phyloP scores from a whole-genome alignment of 1,140 invertebrate species.

The Trichonephila clavipes region DNA sequence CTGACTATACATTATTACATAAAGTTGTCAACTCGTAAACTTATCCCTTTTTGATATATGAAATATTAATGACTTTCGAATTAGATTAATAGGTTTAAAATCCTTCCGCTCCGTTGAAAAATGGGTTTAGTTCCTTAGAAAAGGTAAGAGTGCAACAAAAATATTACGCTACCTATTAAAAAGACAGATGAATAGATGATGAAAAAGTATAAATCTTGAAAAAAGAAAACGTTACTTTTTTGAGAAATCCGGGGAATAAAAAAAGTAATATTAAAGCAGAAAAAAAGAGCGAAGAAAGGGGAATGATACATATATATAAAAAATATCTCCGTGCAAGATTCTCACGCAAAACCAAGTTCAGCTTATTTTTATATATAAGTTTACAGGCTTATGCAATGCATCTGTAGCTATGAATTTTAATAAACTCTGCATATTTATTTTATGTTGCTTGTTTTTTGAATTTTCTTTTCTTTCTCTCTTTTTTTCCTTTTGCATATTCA shows the following conservation, averaged over 20 bases:
- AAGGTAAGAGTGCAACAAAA: not conserved
- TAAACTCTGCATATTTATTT: constrained; percentile 43
- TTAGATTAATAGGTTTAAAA: not conserved
- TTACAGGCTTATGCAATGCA: constrained; percentile 24
- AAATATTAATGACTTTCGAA: not conserved
- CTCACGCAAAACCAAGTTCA: constrained; percentile 47
- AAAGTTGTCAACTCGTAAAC: not conserved
- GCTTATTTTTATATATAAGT: constrained; percentile 52
- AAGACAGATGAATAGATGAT: not conserved
- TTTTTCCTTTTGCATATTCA: constrained; percentile 59
- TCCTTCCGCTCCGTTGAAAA: not conserved
- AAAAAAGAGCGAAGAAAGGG: not conserved
- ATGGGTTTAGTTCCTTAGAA: not conserved
- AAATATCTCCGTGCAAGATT: not conserved
- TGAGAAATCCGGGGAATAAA: not conserved
- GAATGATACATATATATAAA: constrained; percentile 4
- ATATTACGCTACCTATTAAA: not conserved
- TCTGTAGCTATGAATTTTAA: constrained; percentile 65
- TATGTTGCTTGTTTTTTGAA: constrained; percentile 36
- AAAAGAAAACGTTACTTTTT: constrained; percentile 16
- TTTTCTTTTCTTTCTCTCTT: not conserved
- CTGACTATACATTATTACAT: not conserved
- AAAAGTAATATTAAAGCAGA: not conserved
- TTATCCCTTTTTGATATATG: not conserved
- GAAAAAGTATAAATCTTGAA: not conserved